Evolutionary conservation across 2,113 vertebrate genomes (phyloP).

Genomic region (Spermophilus dauricus): DNA sequence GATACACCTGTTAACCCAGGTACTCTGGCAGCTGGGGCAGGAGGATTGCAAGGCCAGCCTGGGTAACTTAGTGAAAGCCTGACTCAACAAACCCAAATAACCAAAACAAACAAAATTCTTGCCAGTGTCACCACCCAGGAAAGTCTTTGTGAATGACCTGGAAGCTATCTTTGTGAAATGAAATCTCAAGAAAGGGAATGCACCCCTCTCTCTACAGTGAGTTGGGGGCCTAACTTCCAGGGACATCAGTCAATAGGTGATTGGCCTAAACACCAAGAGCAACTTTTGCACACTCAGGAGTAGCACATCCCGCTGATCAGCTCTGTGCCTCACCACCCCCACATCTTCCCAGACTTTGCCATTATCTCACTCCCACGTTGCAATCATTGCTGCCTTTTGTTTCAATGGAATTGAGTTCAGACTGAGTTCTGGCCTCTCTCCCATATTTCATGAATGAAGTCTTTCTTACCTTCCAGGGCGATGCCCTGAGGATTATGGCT

Average conservation of each 20-base stretch:
- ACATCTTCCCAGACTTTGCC: background rate
- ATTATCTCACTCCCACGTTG: background rate
- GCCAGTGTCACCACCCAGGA: background rate
- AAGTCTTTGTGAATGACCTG: background rate
- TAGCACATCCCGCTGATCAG: background rate
- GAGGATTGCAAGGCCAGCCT: background rate
- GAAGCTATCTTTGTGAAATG: background rate
- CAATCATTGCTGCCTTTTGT: background rate
- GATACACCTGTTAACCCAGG: background rate
- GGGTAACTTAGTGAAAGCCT: background rate
- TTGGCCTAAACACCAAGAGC: background rate
- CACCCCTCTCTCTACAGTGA: background rate
- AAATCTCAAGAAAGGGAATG: background rate
- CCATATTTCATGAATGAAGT: background rate
- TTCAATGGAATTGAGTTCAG: background rate
- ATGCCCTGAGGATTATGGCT: background rate
- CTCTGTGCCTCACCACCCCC: background rate
- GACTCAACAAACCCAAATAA: background rate
- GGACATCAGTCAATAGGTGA: background rate
- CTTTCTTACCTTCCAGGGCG: background rate
- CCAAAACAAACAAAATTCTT: background rate
- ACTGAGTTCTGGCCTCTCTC: background rate
- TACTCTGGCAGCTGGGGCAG: background rate
- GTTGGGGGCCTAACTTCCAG: background rate
- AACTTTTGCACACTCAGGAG: background rate